These are phyloP conservation scores for Petrocephalus microphthalmus DNA, from an alignment of 2,113 vertebrate species.

Conservation along the genomic window DNA sequence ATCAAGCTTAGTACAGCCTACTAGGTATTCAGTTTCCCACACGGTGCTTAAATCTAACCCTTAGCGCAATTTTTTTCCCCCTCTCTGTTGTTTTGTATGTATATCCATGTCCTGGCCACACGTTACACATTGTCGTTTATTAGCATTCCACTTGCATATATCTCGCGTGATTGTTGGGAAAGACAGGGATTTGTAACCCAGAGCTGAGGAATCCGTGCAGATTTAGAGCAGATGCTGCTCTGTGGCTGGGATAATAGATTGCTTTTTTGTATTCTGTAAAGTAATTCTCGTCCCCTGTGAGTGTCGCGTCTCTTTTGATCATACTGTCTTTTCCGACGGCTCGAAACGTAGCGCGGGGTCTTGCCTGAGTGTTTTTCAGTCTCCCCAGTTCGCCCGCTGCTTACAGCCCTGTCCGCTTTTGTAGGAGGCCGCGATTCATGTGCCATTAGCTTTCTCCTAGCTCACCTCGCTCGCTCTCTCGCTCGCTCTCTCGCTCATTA, in stretches of 20 bases:
- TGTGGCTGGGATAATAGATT: not conserved
- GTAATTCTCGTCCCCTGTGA: slow-evolving; percentile 1
- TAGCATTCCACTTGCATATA: not conserved
- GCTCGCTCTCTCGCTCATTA: slow-evolving; percentile 42
- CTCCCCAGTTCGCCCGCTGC: slow-evolving; percentile 18
- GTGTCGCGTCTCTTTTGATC: not conserved
- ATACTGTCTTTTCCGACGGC: not conserved
- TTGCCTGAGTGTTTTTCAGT: slow-evolving; percentile 1
- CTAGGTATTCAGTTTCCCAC: not conserved
- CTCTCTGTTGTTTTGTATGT: not conserved
- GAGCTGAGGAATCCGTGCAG: not conserved
- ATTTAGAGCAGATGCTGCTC: not conserved
- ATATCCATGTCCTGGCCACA: not conserved
- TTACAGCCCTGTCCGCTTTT: slow-evolving; percentile 42
- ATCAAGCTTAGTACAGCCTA: not conserved
- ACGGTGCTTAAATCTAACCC: not conserved
- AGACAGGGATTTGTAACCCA: not conserved
- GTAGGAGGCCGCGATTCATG: slow-evolving; percentile 24
- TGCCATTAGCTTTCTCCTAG: slow-evolving; percentile 41
- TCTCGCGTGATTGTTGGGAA: not conserved
- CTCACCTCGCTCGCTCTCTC: slow-evolving; percentile 43
- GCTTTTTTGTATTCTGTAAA: not conserved
- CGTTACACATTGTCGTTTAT: not conserved
- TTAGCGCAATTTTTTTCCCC: not conserved
- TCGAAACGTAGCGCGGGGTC: not conserved